These are phyloP conservation scores for Anguilla marmorata DNA, from an alignment of 2,797 vertebrate genomes.

Conservation along the genomic window DNA sequence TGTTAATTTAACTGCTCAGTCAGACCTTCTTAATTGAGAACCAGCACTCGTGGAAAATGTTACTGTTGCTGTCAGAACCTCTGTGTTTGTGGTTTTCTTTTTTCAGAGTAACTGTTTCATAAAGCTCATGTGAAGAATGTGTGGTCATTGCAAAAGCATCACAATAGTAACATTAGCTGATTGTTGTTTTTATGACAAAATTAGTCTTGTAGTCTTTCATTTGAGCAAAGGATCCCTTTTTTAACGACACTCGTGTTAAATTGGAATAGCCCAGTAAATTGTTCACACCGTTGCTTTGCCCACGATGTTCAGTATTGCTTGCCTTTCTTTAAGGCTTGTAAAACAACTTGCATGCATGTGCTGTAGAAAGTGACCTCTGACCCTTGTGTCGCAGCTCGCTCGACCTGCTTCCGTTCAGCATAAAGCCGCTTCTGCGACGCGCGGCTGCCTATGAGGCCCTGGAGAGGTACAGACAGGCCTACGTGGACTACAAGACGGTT, in stretches of 20 bases:
- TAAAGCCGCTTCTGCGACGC: conserved; percentile 87
- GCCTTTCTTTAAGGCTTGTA: background rate
- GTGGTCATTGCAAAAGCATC: no score
- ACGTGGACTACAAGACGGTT: conserved; percentile 87
- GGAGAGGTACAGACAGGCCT: conserved; percentile 84
- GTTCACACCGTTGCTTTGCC: background rate
- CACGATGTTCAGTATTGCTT: background rate
- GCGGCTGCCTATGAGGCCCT: conserved; percentile 84
- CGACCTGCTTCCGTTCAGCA: conserved; percentile 77
- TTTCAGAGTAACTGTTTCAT: no score
- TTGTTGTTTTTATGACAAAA: no score
- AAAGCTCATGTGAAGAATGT: no score
- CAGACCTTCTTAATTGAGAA: no score
- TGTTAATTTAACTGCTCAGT: no score
- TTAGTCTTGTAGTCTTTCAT: background rate
- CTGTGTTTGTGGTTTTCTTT: no score
- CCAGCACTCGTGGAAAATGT: no score
- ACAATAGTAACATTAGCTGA: no score
- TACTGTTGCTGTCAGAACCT: no score
- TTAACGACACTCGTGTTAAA: no score
- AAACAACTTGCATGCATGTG: background rate
- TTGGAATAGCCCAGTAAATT: no score
- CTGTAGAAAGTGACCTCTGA: background rate
- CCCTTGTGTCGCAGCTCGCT: conserved; percentile 65
- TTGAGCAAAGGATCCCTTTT: background rate